Evolutionary conservation across 2,113 vertebrate species (phyloP).

Genomic region (Sialia sialis): DNA sequence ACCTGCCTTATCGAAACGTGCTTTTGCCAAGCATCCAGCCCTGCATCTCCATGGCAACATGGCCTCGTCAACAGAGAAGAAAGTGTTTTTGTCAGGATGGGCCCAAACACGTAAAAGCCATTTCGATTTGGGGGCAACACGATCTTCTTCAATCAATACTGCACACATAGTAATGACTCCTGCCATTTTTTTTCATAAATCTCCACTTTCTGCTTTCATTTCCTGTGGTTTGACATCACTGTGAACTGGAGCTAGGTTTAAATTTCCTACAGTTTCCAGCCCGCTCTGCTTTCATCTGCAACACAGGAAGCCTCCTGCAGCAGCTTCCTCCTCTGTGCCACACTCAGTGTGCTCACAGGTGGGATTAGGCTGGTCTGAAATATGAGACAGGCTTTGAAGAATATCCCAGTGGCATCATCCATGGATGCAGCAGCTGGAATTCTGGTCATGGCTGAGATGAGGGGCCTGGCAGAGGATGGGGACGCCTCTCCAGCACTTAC

Average conservation of each 20-base stretch:
- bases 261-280: slow-evolving; percentile 14
- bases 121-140: slow-evolving; percentile 67
- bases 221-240: slow-evolving; percentile 59
- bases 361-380: neutral
- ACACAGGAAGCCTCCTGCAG: neutral
- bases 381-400: neutral
- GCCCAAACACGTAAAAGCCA: slow-evolving; percentile 69
- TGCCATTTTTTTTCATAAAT: slow-evolving; percentile 63
- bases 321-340: neutral
- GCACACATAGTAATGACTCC: slow-evolving; percentile 64
- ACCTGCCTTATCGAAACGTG: slow-evolving; percentile 68
- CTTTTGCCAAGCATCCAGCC: slow-evolving; percentile 63
- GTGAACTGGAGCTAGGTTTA: slow-evolving; percentile 38
- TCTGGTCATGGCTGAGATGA: neutral
- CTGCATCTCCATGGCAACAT: slow-evolving; percentile 70
- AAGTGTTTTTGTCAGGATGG: slow-evolving; percentile 70
- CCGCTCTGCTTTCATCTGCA: neutral
- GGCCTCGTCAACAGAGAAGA: slow-evolving; percentile 63
- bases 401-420: neutral
- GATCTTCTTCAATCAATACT: slow-evolving; percentile 70
- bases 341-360: neutral
- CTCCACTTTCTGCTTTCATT: slow-evolving; percentile 63
- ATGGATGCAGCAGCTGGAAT: neutral
- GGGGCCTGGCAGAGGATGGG: neutral
- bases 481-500: neutral